phyloP scores from a whole-genome alignment of 2,888 invertebrate species.

The Pandemis heparana region DNA sequence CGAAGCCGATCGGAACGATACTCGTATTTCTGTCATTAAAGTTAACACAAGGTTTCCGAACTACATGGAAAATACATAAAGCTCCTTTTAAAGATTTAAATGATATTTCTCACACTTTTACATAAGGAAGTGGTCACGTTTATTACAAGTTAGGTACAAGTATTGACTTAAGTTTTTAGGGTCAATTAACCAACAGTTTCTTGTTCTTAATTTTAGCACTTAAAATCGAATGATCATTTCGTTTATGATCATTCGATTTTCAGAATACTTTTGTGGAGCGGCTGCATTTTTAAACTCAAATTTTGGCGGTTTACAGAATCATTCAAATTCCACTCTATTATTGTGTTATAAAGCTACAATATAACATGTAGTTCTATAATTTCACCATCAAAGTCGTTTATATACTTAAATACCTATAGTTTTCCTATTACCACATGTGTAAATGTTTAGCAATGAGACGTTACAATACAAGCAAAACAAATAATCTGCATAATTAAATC shows the following conservation, averaged over 20 bases:
- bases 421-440: neutral
- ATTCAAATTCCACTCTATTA: neutral
- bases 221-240: neutral
- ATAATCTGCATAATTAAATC: conserved; percentile 30
- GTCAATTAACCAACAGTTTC: neutral
- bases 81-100: neutral
- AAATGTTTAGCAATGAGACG: conserved; percentile 20
- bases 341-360: neutral
- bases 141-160: neutral
- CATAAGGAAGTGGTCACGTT: conserved; percentile 23
- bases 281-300: too few relatives aligned
- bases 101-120: conserved; percentile 32
- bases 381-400: too few relatives aligned
- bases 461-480: conserved; percentile 16
- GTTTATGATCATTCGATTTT: neutral
- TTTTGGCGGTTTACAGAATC: neutral
- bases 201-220: neutral
- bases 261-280: neutral
- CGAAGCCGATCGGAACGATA: too few relatives aligned
- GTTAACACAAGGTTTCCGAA: neutral
- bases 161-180: too few relatives aligned
- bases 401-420: too few relatives aligned
- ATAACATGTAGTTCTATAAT: too few relatives aligned
- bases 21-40: too few relatives aligned
- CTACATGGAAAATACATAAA: neutral